Base-by-base conservation (phyloP, 1,140 invertebrate genomes). In the Megalopta genalis region DNA sequence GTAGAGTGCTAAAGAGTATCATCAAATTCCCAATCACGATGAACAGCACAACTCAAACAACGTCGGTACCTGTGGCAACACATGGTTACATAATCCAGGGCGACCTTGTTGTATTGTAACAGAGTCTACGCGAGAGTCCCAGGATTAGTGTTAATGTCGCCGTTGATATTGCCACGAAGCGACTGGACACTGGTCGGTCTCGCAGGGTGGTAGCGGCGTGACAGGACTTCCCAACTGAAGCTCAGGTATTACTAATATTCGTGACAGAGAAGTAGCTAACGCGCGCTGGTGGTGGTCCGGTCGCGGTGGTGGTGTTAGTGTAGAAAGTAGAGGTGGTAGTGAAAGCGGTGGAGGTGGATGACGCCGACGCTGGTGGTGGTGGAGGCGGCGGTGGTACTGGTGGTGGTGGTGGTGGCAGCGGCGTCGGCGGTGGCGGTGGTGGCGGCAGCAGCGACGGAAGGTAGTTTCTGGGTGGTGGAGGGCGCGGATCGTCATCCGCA, bases 401-500 rank as follows among this genome's bases (percentile, higher is more conserved):
- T 46, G 42, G 42, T 42, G 39, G 39, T 42, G 74, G 79, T 78
- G 77, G 82, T 25, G 42, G 46, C 1, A 25, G 49, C 18, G 49
- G 65, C 23, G 59, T 59, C 9, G 57, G 57, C 4, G 39, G 54
- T 5, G 72, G 10, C 16, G 76, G 27, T 27, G 83, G 39, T 59
- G 70, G 83, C 37, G 72, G 81, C 42, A 70, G 77, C 67, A 67
- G 68, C 80, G 81, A 42, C 62, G 84, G 84, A 87, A 86, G 85
- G 85, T 86, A 87, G 85, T 87, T 87, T 87, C 84, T 86, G 81
- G 84, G 84, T 75, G 85, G 85, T 86, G 85, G 85, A 86, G 85
- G 85, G 85, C 74, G 85, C 84, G 85, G 85, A 87, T 87, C 85
- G 85, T 83, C 85, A 85, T 87, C 84, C 85, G 85, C 78, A 86